Evolutionary conservation across 2,888 invertebrate species (phyloP), one percentile per base, ranked within the genome.

Genomic region (Octodonta nipae): DNA sequence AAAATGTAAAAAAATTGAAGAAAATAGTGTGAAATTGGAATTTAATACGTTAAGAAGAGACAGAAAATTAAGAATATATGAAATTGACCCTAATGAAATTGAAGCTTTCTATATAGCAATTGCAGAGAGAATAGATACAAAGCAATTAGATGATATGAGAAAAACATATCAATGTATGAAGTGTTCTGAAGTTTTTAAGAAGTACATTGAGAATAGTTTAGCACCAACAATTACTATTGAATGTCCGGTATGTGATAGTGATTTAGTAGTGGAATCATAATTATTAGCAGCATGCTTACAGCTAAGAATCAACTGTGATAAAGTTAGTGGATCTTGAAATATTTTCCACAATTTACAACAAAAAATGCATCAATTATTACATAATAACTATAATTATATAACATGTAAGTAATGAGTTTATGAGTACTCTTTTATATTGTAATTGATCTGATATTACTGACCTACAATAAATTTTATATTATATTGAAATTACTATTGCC

Each of bases 1-100:
- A 38, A 65, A 63, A 12, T 72, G 70, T 50, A 66, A 67, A 40
- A 45, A 42, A 28, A 11, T 45, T 2, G 47, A 49, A 27, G 55
- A 60, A 6, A 60, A 58, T 38, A 54, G 63, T 3, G 56, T 69
- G 15, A 67, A 66, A 5, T 54, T 77, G 17, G 66, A 69, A 28
- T 78, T 77, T 50, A 75, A 76, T 52, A 75, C 76, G 1, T 55
- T 71, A 10, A 64, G 70, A 41, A 64, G 63, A 40, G 69, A 72
- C 50, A 65, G 70, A 36, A 65, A 68, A 44, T 66, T 66, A 45
- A 61, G 76, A 28, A 59, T 65, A 25, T 78, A 77, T 50, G 61
- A 63, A 10, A 63, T 73, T 28, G 70, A 71, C 37, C 63, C 62
- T 22, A 64, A 65, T 20, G 68, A 73, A 42, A 68, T 71, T 30